A percentile compares a stretch with the other conserved stretches of the same genome.
phyloP scores from a whole-genome alignment of 1,140 invertebrate species.

The Venturia canescens region DNA sequence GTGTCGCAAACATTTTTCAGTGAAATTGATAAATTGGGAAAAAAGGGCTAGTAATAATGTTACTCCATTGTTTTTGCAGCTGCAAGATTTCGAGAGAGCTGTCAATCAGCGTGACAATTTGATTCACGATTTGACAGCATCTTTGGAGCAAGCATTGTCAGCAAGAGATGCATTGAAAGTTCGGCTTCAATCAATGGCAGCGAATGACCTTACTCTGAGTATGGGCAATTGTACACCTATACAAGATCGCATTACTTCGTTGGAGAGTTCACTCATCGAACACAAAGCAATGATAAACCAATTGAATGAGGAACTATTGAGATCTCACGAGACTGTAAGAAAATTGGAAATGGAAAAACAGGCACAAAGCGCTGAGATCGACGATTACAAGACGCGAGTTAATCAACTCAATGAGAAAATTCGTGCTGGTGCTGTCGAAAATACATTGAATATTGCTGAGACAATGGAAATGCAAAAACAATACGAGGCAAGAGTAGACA shows the following conservation, averaged over 20 bases:
- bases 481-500: slow-evolving; percentile 65
- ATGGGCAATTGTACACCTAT: not conserved
- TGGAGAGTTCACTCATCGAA: slow-evolving; percentile 57
- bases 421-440: slow-evolving; percentile 54
- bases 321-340: slow-evolving; percentile 59
- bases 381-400: slow-evolving; percentile 66
- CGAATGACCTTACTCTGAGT: not conserved
- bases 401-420: slow-evolving; percentile 67
- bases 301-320: slow-evolving; percentile 59
- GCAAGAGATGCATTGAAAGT: slow-evolving; percentile 65
- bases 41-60: not conserved
- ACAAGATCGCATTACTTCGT: slow-evolving; percentile 34
- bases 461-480: slow-evolving; percentile 64
- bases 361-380: slow-evolving; percentile 62
- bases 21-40: not conserved
- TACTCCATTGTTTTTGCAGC: slow-evolving; percentile 54
- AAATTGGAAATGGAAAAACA: slow-evolving; percentile 65
- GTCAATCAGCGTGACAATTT: slow-evolving; percentile 69
- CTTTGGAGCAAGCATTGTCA: slow-evolving; percentile 69
- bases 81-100: slow-evolving; percentile 71
- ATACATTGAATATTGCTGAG: slow-evolving; percentile 59
- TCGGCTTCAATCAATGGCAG: slow-evolving; percentile 55
- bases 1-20: not conserved
- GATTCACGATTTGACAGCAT: slow-evolving; percentile 70
- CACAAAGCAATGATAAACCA: slow-evolving; percentile 58